Evolutionary conservation across 35 echinoderm and acorn worm genomes (phyloP), one percentile per base, ranked within the genome.

Genomic region (Ophiothrix spiculata): DNA sequence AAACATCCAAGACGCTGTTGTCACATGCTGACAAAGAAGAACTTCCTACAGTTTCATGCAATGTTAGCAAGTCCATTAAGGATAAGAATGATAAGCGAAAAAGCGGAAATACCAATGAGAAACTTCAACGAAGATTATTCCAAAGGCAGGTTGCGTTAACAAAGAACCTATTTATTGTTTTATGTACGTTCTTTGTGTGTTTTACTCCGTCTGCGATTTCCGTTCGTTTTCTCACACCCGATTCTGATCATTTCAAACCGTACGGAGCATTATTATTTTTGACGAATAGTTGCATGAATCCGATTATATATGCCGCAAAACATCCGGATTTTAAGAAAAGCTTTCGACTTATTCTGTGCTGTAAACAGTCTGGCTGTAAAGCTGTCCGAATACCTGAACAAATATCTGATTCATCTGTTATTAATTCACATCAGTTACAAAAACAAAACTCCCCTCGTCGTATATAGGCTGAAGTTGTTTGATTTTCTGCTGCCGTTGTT

Each of bases 121-220:
- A 54, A 21, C 8, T 54, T 21, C 45, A 54, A 8, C 45, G 45
- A 54, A 54, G 21, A 54, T 11, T 21, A 21, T 54, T 21, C 8
- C 21, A 8, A 54, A 8, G 88, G 39, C 82, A 90, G 36, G 46
- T 77, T 16, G 86, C 82, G 32, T 82, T 97, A 39, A 97, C 90
- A 0, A 97, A 97, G 39, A 92, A 97, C 37, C 77, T 97, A 32
- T 92, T 97, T 78, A 82, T 89, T 36, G 94, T 97, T 1, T 90
- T 97, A 2, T 92, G 90, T 41, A 86, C 79, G 1, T 92, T 92
- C 36, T 36, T 92, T 74, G 28, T 92, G 29, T 92, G 94, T 77
- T 69, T 92, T 21, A 88, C 91, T 8, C 94, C 94, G 8, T 97
- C 89, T 54, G 21, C 21, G 8, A 54, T 54, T 40, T 78, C 80